These are phyloP conservation scores for Dryas iulia DNA, from an alignment of 1,140 invertebrate genomes.

Conservation along the genomic window DNA sequence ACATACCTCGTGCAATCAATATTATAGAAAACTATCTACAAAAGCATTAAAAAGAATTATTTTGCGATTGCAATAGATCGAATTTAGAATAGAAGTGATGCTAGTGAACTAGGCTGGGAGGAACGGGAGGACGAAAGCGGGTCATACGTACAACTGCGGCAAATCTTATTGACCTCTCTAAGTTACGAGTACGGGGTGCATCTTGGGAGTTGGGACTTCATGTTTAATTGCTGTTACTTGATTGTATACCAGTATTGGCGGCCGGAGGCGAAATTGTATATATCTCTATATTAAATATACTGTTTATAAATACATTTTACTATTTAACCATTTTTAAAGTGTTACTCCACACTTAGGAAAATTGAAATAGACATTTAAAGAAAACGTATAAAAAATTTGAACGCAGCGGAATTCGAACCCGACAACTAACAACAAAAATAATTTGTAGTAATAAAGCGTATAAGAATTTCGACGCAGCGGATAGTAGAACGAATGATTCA, in stretches of 20 bases:
- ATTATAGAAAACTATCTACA: background rate
- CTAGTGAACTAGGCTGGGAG: background rate
- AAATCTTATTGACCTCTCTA: slow-evolving; percentile 43
- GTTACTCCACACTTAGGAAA: too few relatives aligned
- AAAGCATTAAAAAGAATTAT: background rate
- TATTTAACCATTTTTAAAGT: too few relatives aligned
- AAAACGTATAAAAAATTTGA: too few relatives aligned
- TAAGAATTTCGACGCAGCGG: too few relatives aligned
- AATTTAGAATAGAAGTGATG: background rate
- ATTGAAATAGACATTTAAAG: too few relatives aligned
- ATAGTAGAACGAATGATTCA: too few relatives aligned
- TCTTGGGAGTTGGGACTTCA: background rate
- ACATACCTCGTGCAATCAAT: too few relatives aligned
- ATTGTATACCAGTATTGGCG: background rate
- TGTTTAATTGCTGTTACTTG: background rate
- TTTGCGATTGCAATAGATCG: background rate
- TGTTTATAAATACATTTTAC: too few relatives aligned
- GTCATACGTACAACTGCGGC: slow-evolving; percentile 41
- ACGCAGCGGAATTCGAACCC: too few relatives aligned
- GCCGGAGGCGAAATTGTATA: background rate
- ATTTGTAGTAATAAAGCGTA: too few relatives aligned
- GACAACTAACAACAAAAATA: too few relatives aligned
- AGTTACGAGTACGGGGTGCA: background rate
- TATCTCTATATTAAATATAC: background rate
- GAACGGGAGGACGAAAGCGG: slow-evolving; percentile 30